phyloP scores from a whole-genome alignment of 2,797 vertebrate species.

The Hirundo rustica region DNA sequence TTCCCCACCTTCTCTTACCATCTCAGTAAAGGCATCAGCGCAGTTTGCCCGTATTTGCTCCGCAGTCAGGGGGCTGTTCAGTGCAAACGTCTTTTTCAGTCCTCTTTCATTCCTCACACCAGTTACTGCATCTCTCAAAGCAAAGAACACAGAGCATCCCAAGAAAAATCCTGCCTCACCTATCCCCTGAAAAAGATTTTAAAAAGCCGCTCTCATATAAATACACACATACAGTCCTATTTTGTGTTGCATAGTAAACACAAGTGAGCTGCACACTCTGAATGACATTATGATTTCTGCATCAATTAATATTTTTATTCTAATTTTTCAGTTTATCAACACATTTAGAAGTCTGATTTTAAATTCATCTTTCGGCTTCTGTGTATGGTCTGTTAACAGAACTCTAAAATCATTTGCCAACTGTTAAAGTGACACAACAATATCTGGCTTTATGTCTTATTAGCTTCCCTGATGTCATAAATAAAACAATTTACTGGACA shows the following conservation, averaged over 20 bases:
- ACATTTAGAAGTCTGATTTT: background rate
- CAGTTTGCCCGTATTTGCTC: conserved; percentile 84
- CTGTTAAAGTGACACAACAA: background rate
- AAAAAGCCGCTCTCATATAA: background rate
- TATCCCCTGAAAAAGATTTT: conserved; percentile 77
- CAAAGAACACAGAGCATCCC: conserved; percentile 87
- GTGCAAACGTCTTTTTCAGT: conserved; percentile 70
- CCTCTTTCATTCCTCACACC: conserved; percentile 77
- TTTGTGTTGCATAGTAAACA: background rate
- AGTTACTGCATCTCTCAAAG: conserved; percentile 84
- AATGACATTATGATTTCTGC: background rate
- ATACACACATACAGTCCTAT: background rate
- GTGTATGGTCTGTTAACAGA: background rate
- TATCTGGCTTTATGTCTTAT: background rate
- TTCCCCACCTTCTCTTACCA: conserved; percentile 70
- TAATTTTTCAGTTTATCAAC: background rate
- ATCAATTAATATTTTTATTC: background rate
- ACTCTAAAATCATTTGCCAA: background rate
- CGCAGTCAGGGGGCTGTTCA: conserved; percentile 85
- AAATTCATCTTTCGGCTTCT: background rate
- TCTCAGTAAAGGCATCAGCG: conserved; percentile 81
- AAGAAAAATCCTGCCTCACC: conserved; percentile 86
- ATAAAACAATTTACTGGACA: background rate
- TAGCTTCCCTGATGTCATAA: background rate
- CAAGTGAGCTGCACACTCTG: background rate